These are phyloP conservation scores for Heptranchias perlo DNA, from an alignment of 2,113 vertebrate genomes.

Conservation along the genomic window DNA sequence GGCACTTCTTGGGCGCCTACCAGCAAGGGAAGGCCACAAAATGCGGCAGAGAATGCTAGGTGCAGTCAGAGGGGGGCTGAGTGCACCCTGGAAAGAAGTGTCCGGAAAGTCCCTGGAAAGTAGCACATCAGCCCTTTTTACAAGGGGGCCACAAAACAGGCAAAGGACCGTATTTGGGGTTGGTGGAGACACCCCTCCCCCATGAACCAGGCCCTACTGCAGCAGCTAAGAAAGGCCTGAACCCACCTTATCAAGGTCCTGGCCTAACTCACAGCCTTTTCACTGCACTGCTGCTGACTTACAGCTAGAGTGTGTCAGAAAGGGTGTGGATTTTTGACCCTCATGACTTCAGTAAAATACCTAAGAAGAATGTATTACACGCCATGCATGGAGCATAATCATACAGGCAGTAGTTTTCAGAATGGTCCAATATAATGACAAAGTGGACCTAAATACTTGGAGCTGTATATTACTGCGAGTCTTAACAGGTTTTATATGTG, in stretches of 20 bases:
- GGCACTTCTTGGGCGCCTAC: neutral
- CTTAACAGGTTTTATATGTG: neutral
- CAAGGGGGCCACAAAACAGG: neutral
- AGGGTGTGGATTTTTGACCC: neutral
- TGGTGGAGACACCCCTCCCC: neutral
- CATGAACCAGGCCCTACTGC: too few species aligned
- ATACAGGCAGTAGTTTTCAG: neutral
- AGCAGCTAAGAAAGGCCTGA: neutral
- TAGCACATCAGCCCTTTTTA: neutral
- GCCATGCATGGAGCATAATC: neutral
- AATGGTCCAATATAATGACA: neutral
- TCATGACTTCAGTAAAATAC: neutral
- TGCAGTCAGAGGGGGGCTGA: neutral
- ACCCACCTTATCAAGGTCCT: neutral
- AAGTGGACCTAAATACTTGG: neutral
- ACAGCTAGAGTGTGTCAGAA: neutral
- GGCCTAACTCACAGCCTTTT: neutral
- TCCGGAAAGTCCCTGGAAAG: too few species aligned
- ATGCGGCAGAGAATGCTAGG: neutral
- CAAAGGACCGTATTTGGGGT: neutral
- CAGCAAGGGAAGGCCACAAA: neutral
- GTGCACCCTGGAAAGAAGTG: neutral
- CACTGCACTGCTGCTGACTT: neutral
- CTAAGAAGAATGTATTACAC: neutral
- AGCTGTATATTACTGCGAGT: neutral